These are phyloP conservation scores for Psilopsiagon aurifrons DNA, from an alignment of 2,113 vertebrate genomes.

Conservation along the genomic window DNA sequence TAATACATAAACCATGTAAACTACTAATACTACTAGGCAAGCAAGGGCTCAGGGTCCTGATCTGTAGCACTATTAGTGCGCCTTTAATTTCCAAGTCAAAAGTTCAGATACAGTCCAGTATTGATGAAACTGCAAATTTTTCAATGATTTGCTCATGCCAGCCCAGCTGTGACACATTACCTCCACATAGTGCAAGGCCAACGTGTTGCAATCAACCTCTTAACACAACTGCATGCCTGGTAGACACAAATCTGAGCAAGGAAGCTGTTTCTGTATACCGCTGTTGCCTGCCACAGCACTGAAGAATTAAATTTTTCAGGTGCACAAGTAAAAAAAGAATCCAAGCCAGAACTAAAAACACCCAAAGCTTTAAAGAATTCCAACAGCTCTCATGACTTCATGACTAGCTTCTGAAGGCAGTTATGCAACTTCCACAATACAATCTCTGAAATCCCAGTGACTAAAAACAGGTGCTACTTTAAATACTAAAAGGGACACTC, in stretches of 20 bases:
- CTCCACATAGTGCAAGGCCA: not conserved
- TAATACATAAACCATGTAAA: fast-evolving
- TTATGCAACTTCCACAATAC: not conserved
- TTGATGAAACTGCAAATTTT: not conserved
- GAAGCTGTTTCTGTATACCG: not conserved
- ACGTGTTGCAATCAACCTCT: not conserved
- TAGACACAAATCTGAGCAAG: not conserved
- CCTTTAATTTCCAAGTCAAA: not conserved
- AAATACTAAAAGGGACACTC: not conserved
- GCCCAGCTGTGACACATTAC: not conserved
- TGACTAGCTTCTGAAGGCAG: not conserved
- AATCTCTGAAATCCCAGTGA: not conserved
- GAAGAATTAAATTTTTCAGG: not conserved
- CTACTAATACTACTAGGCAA: not conserved
- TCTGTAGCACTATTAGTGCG: fast-evolving
- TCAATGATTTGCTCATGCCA: not conserved
- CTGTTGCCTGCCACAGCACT: not conserved
- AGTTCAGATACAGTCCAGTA: not conserved
- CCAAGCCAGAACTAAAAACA: not conserved
- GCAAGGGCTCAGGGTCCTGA: not conserved
- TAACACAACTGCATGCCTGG: fast-evolving
- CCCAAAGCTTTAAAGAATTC: not conserved
- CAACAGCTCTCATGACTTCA: not conserved
- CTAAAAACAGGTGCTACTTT: not conserved
- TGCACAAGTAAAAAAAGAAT: not conserved